phyloP scores from a whole-genome alignment of 2,888 invertebrate species.

The Apotomis turbidana region DNA sequence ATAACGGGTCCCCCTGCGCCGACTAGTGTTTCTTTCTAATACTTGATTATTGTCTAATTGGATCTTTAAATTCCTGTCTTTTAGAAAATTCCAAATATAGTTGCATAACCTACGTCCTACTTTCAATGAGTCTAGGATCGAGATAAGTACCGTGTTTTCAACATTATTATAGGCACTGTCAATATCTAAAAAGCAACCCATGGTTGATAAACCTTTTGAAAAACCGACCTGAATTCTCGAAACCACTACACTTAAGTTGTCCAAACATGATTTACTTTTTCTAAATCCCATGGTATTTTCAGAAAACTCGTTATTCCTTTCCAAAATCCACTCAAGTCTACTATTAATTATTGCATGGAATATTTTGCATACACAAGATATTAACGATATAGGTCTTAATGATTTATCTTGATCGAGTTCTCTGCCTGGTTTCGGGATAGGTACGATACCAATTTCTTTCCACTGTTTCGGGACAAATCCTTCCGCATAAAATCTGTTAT shows the following conservation, averaged over 20 bases:
- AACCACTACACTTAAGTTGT: not conserved
- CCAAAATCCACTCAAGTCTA: not conserved
- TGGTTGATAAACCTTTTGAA: not conserved
- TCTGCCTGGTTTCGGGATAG: too few relatives aligned
- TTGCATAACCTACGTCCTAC: not conserved
- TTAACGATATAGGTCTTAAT: too few relatives aligned
- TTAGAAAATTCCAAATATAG: conserved; percentile 8
- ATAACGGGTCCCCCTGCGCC: conserved; percentile 29
- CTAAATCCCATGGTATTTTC: not conserved
- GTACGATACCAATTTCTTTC: too few relatives aligned
- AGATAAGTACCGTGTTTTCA: not conserved
- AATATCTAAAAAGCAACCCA: not conserved
- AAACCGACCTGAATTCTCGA: not conserved
- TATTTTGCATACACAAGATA: not conserved
- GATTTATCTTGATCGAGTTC: too few relatives aligned
- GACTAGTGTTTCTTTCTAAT: not conserved
- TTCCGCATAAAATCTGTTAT: too few relatives aligned
- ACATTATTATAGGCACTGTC: conserved; percentile 1
- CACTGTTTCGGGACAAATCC: too few relatives aligned
- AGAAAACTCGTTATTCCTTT: conserved; percentile 2
- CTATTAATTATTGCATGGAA: not conserved
- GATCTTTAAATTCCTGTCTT: not conserved
- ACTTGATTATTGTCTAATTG: not conserved
- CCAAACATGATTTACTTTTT: not conserved
- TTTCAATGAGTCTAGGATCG: not conserved